A percentile compares a stretch with the other conserved stretches of the same genome.
These are phyloP conservation scores for Magallana gigas DNA, from an alignment of 1,140 invertebrate species.

Conservation along the genomic window DNA sequence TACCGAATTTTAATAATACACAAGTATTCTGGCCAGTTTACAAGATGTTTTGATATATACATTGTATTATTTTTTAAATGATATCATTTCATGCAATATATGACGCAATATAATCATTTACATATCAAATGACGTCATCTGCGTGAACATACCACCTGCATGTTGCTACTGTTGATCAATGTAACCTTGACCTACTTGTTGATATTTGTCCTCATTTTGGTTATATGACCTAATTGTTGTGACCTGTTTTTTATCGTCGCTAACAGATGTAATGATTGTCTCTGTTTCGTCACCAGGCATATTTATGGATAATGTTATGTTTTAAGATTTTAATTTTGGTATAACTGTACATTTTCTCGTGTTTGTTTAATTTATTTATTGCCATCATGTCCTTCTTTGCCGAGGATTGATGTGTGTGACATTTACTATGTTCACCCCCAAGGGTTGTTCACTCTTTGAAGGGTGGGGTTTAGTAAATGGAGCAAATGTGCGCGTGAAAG, in stretches of 20 bases:
- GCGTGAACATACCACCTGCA: background rate
- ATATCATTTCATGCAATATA: background rate
- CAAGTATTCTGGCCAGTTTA: too few relatives aligned
- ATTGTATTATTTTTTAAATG: too few relatives aligned
- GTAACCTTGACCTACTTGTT: constrained; percentile 22
- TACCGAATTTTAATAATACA: too few relatives aligned
- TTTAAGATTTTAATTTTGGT: constrained; percentile 55
- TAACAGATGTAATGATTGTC: background rate
- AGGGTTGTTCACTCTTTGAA: background rate
- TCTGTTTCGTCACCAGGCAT: background rate
- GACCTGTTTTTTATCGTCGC: background rate
- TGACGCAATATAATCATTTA: constrained; percentile 5
- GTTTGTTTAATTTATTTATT: constrained; percentile 40
- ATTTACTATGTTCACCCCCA: background rate
- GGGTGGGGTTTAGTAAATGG: background rate
- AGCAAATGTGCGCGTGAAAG: background rate
- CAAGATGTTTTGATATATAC: too few relatives aligned
- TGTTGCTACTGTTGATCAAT: constrained; percentile 15
- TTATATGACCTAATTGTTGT: constrained; percentile 27
- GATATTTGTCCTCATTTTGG: constrained; percentile 1
- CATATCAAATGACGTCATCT: constrained; percentile 40
- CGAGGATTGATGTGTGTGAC: background rate
- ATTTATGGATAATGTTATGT: constrained; percentile 51
- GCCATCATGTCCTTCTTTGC: constrained; percentile 16
- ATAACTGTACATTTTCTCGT: constrained; percentile 51